A percentile compares a stretch with the other conserved stretches of the same genome.
phyloP scores from a whole-genome alignment of 1,140 invertebrate species.

The Drosophila nikananu region DNA sequence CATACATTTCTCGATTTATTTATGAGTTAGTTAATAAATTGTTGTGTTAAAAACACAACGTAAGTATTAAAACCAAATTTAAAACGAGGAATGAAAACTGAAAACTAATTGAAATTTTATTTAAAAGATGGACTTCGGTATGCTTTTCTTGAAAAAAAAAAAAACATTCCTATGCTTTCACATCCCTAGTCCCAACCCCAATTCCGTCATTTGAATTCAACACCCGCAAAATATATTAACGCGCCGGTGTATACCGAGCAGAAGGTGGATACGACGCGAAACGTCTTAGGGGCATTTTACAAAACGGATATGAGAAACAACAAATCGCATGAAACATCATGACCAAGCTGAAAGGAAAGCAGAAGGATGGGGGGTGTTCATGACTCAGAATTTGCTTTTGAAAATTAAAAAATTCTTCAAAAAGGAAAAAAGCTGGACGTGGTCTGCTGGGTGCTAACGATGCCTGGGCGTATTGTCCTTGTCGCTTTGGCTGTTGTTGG shows the following conservation, averaged over 20 bases:
- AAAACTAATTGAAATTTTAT: conserved; percentile 73
- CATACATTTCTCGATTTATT: not conserved
- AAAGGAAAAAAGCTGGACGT: conserved; percentile 54
- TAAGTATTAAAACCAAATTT: no score
- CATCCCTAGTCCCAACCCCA: not conserved
- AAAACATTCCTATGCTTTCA: conserved; percentile 8
- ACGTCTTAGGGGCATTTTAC: conserved; percentile 74
- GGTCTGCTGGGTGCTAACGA: conserved; percentile 78
- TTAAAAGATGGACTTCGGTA: conserved; percentile 58
- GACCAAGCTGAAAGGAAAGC: conserved; percentile 38
- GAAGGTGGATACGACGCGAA: conserved; percentile 22
- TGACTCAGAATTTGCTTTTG: conserved; percentile 76
- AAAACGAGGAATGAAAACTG: not conserved
- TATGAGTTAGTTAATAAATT: conserved; percentile 1
- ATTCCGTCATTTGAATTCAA: conserved; percentile 18
- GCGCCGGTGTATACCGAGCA: conserved; percentile 43
- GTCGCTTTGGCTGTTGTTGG: conserved; percentile 66
- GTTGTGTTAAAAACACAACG: not conserved
- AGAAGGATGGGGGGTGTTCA: conserved; percentile 27
- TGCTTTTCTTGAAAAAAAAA: conserved; percentile 60
- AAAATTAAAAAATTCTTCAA: conserved; percentile 83
- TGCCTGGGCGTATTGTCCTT: conserved; percentile 48
- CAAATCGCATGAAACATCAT: conserved; percentile 63
- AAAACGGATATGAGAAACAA: conserved; percentile 83
- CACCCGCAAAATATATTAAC: conserved; percentile 60